Evolutionary conservation across 1,140 invertebrate species (phyloP).

Genomic region (Drosophila nannoptera): DNA sequence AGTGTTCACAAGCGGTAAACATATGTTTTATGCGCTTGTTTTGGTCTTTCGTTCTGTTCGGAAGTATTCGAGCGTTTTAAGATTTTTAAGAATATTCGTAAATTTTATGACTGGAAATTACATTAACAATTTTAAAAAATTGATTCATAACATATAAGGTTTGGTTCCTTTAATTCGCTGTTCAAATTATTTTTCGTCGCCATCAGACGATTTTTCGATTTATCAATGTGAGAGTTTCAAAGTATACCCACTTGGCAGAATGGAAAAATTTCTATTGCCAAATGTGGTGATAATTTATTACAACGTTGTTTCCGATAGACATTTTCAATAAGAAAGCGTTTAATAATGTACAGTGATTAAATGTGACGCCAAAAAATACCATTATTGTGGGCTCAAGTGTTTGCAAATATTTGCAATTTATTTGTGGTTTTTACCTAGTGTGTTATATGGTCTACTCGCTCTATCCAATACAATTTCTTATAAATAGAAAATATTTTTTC

Average conservation of each 20-base stretch:
- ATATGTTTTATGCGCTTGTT: slow-evolving; percentile 61
- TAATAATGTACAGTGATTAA: neutral
- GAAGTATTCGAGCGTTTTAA: slow-evolving; percentile 7
- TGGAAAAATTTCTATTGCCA: neutral
- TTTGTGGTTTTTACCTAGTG: neutral
- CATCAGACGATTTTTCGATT: too few species aligned
- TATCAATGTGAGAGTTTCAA: too few species aligned
- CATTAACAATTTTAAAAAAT: too few species aligned
- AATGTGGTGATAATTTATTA: too few species aligned
- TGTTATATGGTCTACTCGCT: slow-evolving; percentile 24
- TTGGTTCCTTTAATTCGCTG: too few species aligned
- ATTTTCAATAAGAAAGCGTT: neutral
- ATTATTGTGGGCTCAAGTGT: slow-evolving; percentile 6
- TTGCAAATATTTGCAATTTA: slow-evolving; percentile 21
- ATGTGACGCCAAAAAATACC: slow-evolving; percentile 32
- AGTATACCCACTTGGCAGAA: too few species aligned
- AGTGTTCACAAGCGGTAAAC: slow-evolving; percentile 38
- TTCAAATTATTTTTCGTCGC: too few species aligned
- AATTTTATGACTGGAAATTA: too few species aligned
- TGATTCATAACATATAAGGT: too few species aligned
- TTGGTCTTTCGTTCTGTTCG: slow-evolving; percentile 40
- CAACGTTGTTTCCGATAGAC: neutral
- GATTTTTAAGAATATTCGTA: neutral
- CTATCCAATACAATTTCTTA: slow-evolving; percentile 6
- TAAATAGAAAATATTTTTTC: slow-evolving; percentile 7